These are phyloP conservation scores for Dipodomys stephensi DNA, from an alignment of 2,113 vertebrate species.

Conservation along the genomic window DNA sequence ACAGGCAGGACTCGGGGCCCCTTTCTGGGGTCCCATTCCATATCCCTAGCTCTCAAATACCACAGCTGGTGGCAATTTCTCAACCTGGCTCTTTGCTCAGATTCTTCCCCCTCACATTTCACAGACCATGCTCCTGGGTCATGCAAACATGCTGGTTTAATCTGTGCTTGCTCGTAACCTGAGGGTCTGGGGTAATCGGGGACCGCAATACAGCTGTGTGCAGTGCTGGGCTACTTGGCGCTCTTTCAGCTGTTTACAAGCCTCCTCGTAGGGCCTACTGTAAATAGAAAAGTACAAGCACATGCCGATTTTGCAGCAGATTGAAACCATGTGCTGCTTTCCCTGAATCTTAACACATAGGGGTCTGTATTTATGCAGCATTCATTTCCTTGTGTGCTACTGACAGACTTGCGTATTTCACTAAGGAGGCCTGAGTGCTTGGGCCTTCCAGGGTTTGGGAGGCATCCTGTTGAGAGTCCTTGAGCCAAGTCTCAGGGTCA, in stretches of 20 bases:
- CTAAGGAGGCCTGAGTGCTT: not conserved
- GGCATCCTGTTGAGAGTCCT: not conserved
- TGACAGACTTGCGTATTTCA: not conserved
- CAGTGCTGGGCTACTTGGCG: constrained; percentile 8
- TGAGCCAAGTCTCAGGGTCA: not conserved
- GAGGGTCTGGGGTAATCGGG: not conserved
- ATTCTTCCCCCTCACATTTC: constrained; percentile 43
- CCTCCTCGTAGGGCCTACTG: constrained; percentile 49
- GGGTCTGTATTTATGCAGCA: not conserved
- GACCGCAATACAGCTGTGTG: constrained; percentile 55
- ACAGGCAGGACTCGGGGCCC: not conserved
- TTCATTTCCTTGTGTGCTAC: constrained; percentile 2
- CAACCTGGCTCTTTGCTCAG: not conserved
- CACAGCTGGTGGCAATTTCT: constrained; percentile 68
- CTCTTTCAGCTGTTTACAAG: constrained; percentile 58
- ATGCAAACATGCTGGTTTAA: constrained; percentile 68
- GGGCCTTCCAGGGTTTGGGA: not conserved
- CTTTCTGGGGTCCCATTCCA: constrained; percentile 15
- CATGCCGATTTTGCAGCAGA: constrained; percentile 51
- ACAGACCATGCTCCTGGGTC: not conserved
- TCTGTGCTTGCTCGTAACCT: constrained; percentile 50
- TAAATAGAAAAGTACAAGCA: constrained; percentile 75
- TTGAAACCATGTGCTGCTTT: constrained; percentile 52
- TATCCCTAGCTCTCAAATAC: not conserved
- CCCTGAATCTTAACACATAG: constrained; percentile 33